Evolutionary conservation across 2,113 vertebrate species (phyloP).

Genomic region (Coreoperca whiteheadi): DNA sequence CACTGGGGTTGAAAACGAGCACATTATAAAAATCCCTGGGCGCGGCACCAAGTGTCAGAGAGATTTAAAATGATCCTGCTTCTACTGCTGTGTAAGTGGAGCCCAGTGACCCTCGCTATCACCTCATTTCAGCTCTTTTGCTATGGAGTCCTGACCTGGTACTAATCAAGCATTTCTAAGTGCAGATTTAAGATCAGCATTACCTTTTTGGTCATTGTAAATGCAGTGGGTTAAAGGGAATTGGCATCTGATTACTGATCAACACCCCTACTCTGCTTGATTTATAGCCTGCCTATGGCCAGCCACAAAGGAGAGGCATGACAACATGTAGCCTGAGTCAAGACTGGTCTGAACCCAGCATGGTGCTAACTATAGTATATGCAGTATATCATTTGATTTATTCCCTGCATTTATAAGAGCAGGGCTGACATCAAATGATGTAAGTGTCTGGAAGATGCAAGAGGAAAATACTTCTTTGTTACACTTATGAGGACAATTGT

Average conservation of each 20-base stretch:
- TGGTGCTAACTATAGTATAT: slow-evolving; percentile 3
- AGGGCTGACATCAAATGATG: slow-evolving; percentile 44
- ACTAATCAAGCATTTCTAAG: slow-evolving; percentile 67
- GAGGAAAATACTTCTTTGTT: slow-evolving; percentile 40
- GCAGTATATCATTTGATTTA: slow-evolving; percentile 51
- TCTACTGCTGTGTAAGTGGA: slow-evolving; percentile 68
- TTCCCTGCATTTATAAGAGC: slow-evolving; percentile 23
- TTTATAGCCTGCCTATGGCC: slow-evolving; percentile 35
- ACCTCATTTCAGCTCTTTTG: slow-evolving; percentile 31
- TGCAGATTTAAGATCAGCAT: slow-evolving; percentile 52
- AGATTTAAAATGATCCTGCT: slow-evolving; percentile 64
- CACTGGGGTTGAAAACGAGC: slow-evolving; percentile 37
- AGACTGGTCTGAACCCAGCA: slow-evolving; percentile 29
- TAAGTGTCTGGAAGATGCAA: slow-evolving; percentile 40
- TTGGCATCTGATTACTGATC: slow-evolving; percentile 55
- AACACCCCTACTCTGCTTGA: slow-evolving; percentile 48
- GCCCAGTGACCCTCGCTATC: slow-evolving; percentile 53
- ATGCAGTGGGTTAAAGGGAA: slow-evolving; percentile 26
- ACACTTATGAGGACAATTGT: slow-evolving; percentile 42
- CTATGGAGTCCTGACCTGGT: slow-evolving; percentile 51
- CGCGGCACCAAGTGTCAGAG: slow-evolving; percentile 65
- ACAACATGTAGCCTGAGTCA: slow-evolving; percentile 36
- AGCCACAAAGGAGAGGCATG: slow-evolving; percentile 34
- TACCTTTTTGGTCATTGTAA: slow-evolving; percentile 61
- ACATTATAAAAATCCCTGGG: slow-evolving; percentile 51